phyloP scores from a whole-genome alignment of 2,797 vertebrate species.

The Hemibagrus guttatus region DNA sequence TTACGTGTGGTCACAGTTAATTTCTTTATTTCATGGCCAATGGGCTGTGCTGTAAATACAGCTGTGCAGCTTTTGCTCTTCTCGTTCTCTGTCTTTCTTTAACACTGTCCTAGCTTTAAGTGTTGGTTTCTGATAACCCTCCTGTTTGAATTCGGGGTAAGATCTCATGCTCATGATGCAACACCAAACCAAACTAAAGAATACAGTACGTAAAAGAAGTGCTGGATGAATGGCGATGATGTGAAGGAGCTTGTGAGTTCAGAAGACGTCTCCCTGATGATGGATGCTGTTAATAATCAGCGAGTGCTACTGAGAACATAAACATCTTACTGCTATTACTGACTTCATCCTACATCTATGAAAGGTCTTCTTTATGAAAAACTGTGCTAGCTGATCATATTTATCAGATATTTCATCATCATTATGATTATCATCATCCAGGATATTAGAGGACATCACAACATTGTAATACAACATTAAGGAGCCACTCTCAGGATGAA shows the following conservation, averaged over 20 bases:
- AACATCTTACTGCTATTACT: conserved; percentile 11
- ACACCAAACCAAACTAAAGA: not conserved
- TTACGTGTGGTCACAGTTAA: not conserved
- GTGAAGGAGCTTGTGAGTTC: not conserved
- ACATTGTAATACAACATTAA: not conserved
- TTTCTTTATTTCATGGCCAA: not conserved
- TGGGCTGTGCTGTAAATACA: not conserved
- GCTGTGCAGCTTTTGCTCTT: not conserved
- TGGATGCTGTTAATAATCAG: not conserved
- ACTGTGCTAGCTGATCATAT: not conserved
- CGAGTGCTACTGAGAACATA: conserved; percentile 11
- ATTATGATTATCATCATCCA: not conserved
- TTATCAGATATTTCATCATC: not conserved
- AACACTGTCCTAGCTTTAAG: not conserved
- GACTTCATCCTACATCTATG: not conserved
- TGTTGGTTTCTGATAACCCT: not conserved
- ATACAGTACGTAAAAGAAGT: not conserved
- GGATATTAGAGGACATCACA: not conserved
- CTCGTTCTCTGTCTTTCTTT: not conserved
- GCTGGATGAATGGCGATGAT: not conserved
- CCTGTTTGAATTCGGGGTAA: not conserved
- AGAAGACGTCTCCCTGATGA: not conserved
- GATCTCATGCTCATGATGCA: not conserved
- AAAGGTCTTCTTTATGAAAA: not conserved
- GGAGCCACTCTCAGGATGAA: not conserved